These are phyloP conservation scores for Brienomyrus longianalis DNA, from an alignment of 2,113 vertebrate species.

Conservation along the genomic window DNA sequence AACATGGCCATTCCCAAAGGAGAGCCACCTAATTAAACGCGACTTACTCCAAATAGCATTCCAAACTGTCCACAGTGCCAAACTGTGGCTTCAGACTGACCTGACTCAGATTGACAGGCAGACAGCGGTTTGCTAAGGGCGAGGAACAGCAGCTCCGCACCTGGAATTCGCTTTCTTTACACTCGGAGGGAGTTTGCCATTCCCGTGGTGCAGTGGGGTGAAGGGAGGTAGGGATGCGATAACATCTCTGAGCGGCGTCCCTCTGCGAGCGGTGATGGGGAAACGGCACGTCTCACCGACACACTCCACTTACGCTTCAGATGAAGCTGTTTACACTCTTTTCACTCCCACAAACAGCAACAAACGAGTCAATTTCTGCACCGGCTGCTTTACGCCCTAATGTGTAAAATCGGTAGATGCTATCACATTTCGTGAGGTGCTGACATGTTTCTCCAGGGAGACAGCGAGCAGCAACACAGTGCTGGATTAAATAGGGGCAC, in stretches of 20 bases:
- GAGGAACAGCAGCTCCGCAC: neutral
- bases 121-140: neutral
- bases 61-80: neutral
- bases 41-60: neutral
- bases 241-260: neutral
- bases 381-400: constrained; percentile 22
- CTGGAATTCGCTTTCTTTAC: neutral
- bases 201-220: neutral
- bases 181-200: neutral
- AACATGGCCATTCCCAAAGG: neutral
- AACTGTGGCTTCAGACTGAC: neutral
- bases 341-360: neutral
- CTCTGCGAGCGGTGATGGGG: neutral
- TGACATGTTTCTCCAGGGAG: constrained; percentile 13
- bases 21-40: neutral
- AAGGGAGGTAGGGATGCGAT: neutral
- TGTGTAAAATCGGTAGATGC: constrained; percentile 27
- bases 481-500: neutral
- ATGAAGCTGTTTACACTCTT: neutral
- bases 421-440: neutral
- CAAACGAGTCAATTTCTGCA: neutral
- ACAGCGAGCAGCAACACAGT: neutral
- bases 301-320: constrained; percentile 2
- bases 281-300: neutral
- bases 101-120: neutral